Percentiles rank a stretch among this genome's conserved stretches.
These are phyloP conservation scores for Paramuricea clavata DNA, from an alignment of 92 coral and sea anemone genomes.

Conservation along the genomic window DNA sequence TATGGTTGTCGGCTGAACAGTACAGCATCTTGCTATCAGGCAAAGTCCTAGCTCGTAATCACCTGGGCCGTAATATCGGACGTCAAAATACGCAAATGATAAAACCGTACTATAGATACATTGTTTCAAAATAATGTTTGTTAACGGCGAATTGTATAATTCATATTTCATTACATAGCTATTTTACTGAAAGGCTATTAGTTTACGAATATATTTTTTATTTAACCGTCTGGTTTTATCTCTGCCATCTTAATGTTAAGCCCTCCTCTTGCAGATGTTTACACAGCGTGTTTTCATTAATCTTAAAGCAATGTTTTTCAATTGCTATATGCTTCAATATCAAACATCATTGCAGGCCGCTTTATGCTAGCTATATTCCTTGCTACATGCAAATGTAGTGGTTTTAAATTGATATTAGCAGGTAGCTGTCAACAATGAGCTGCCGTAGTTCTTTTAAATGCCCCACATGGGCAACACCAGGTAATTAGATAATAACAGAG, in stretches of 20 bases:
- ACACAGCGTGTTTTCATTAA: constrained; percentile 32
- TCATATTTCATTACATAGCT: no score
- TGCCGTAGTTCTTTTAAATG: not conserved
- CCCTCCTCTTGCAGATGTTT: constrained; percentile 43
- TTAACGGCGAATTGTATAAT: not conserved
- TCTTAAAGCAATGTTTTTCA: not conserved
- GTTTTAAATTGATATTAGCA: constrained; percentile 5
- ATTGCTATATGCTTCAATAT: not conserved
- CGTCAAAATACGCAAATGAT: not conserved
- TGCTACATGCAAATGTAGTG: not conserved
- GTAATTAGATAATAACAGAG: constrained; percentile 1
- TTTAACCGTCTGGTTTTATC: constrained; percentile 2
- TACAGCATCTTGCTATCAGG: constrained; percentile 24
- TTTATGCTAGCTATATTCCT: not conserved
- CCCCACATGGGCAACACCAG: not conserved
- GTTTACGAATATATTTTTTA: not conserved
- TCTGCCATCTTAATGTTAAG: constrained; percentile 35
- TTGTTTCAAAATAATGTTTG: not conserved
- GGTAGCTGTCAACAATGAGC: not conserved
- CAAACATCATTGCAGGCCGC: not conserved
- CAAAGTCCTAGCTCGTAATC: not conserved
- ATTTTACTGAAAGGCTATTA: no score
- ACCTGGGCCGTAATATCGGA: constrained; percentile 10
- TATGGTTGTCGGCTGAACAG: constrained; percentile 33
- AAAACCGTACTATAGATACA: not conserved